These are phyloP conservation scores for Subanguina moxae DNA, from an alignment of 1,140 invertebrate species.

Conservation along the genomic window DNA sequence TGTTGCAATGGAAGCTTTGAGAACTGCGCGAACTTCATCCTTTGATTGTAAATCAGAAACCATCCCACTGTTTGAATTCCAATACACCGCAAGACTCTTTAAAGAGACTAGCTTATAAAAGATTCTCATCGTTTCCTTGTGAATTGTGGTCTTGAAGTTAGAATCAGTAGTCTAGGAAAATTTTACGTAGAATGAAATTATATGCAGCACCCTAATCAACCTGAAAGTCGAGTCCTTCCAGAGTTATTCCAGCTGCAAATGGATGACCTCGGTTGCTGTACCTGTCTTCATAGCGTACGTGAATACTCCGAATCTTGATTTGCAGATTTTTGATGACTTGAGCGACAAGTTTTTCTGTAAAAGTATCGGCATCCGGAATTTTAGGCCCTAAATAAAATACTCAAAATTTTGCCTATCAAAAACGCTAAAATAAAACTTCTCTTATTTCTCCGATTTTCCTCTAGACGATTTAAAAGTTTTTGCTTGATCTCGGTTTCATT, in stretches of 20 bases:
- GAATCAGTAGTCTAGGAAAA: slow-evolving; percentile 72
- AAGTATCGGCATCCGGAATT: slow-evolving; percentile 72
- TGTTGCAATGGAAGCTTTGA: slow-evolving; percentile 67
- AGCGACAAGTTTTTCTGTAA: slow-evolving; percentile 87
- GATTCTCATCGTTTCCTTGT: slow-evolving; percentile 68
- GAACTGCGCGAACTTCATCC: slow-evolving; percentile 62
- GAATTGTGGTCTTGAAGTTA: slow-evolving; percentile 73
- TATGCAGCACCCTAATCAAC: slow-evolving; percentile 44
- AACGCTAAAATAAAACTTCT: slow-evolving; percentile 61
- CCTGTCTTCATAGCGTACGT: slow-evolving; percentile 89
- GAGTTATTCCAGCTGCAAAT: slow-evolving; percentile 82
- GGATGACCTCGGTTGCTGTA: slow-evolving; percentile 73
- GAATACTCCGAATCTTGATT: slow-evolving; percentile 83
- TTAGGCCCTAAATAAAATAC: slow-evolving; percentile 45
- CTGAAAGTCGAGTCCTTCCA: slow-evolving; percentile 64
- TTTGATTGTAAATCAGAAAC: slow-evolving; percentile 50
- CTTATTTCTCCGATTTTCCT: slow-evolving; percentile 76
- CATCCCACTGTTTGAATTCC: slow-evolving; percentile 72
- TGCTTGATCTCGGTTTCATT: slow-evolving; percentile 75
- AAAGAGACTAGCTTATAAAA: slow-evolving; percentile 66
- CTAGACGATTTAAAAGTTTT: slow-evolving; percentile 68
- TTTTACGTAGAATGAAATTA: neutral
- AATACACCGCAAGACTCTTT: slow-evolving; percentile 81
- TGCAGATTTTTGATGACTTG: slow-evolving; percentile 98
- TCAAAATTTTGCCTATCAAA: no score